A percentile compares a stretch with the other conserved stretches of the same genome.
phyloP scores from a whole-genome alignment of 2,888 invertebrate species.

The Xestia xanthographa region DNA sequence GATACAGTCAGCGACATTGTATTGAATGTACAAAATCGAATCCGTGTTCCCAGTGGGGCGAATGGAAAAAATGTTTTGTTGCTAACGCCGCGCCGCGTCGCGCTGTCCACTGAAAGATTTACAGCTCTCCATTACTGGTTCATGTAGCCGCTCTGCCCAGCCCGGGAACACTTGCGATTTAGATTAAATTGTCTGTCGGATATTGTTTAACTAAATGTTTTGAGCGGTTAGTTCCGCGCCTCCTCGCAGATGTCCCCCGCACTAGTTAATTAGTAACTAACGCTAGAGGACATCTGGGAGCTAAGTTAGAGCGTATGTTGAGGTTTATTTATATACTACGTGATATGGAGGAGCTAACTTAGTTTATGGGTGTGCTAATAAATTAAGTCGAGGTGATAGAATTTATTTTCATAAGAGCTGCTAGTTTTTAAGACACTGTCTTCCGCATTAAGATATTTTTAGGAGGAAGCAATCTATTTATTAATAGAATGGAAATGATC shows the following conservation, averaged over 20 bases:
- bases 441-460: neutral
- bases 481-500: neutral
- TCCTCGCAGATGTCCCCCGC: slow-evolving; percentile 46
- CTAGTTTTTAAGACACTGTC: neutral
- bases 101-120: slow-evolving; percentile 86
- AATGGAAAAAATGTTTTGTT: slow-evolving; percentile 86
- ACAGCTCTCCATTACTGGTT: slow-evolving; percentile 84
- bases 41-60: slow-evolving; percentile 81
- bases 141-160: slow-evolving; percentile 65
- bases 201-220: slow-evolving; percentile 65
- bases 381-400: slow-evolving; percentile 10
- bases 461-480: neutral
- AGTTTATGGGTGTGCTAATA: slow-evolving; percentile 17
- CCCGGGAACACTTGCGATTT: slow-evolving; percentile 66
- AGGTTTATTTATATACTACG: slow-evolving; percentile 36
- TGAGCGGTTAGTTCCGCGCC: slow-evolving; percentile 49
- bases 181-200: slow-evolving; percentile 67
- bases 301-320: slow-evolving; percentile 32
- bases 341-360: slow-evolving; percentile 12
- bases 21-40: slow-evolving; percentile 85
- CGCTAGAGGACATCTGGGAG: slow-evolving; percentile 46
- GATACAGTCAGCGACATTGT: slow-evolving; percentile 76
- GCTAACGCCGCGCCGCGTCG: slow-evolving; percentile 74
- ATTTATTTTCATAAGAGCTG: neutral
- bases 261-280: slow-evolving; percentile 51